Evolutionary conservation across 2,797 vertebrate species (phyloP).

Genomic region (Simalia tracyae): DNA sequence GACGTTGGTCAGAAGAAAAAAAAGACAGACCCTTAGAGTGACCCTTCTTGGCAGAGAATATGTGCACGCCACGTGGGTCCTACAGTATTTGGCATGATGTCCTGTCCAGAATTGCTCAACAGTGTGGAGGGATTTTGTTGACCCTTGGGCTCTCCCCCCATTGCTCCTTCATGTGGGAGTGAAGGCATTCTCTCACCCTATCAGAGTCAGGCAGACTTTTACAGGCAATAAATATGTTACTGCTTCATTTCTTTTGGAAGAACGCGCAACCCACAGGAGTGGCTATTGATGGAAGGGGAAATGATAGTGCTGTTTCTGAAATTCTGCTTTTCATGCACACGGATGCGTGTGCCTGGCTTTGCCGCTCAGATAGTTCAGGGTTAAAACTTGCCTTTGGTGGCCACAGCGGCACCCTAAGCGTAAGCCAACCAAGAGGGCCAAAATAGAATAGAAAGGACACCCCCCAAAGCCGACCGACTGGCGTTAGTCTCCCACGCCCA

Average conservation of each 20-base stretch:
- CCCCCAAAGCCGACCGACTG: too few relatives aligned
- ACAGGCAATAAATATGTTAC: neutral
- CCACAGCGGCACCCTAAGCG: too few relatives aligned
- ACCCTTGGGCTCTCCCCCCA: neutral
- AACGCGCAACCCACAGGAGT: neutral
- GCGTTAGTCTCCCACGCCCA: too few relatives aligned
- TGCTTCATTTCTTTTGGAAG: neutral
- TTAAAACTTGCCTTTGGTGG: too few relatives aligned
- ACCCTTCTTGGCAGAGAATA: neutral
- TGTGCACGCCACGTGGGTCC: neutral
- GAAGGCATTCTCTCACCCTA: neutral
- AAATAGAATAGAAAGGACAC: too few relatives aligned
- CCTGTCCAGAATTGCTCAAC: neutral
- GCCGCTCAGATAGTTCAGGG: too few relatives aligned
- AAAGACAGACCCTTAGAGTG: neutral
- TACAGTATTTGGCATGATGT: neutral
- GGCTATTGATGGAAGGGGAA: neutral
- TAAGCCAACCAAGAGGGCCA: too few relatives aligned
- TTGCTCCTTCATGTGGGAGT: neutral
- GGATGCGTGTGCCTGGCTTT: too few relatives aligned
- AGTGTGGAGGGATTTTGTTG: neutral
- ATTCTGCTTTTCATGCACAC: neutral
- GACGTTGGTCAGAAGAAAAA: neutral
- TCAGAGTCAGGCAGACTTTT: neutral
- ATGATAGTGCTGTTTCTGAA: neutral